phyloP scores from a whole-genome alignment of 2,888 invertebrate species.

The Drosophila borborema region DNA sequence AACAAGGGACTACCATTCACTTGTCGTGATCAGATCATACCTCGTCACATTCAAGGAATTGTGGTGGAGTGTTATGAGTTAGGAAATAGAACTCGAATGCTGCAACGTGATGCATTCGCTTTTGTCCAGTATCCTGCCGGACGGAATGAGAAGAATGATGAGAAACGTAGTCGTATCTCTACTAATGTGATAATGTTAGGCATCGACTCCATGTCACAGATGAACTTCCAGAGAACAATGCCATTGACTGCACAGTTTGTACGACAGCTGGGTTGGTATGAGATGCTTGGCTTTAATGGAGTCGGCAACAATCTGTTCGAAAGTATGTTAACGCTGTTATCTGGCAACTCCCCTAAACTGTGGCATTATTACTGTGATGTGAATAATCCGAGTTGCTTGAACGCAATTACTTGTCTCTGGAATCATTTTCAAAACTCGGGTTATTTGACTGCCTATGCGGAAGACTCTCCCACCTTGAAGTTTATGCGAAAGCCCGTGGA shows the following conservation, averaged over 20 bases:
- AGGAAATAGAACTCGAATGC: slow-evolving; percentile 24
- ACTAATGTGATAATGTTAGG: slow-evolving; percentile 89
- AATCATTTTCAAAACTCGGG: slow-evolving; percentile 88
- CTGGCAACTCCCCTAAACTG: background rate
- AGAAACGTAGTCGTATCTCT: slow-evolving; percentile 82
- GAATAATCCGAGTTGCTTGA: slow-evolving; percentile 87
- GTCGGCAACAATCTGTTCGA: background rate
- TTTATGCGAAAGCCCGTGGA: slow-evolving; percentile 90
- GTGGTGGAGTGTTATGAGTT: slow-evolving; percentile 82
- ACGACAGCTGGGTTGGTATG: slow-evolving; percentile 87
- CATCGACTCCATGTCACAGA: slow-evolving; percentile 89
- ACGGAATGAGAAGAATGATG: slow-evolving; percentile 47
- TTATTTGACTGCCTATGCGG: slow-evolving; percentile 91
- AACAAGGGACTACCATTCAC: background rate
- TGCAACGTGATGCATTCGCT: slow-evolving; percentile 85
- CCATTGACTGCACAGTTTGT: slow-evolving; percentile 89
- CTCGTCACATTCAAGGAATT: slow-evolving; percentile 57
- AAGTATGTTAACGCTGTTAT: background rate
- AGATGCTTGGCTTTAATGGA: slow-evolving; percentile 88
- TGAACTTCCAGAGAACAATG: slow-evolving; percentile 89
- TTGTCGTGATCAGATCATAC: slow-evolving; percentile 34
- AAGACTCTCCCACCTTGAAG: slow-evolving; percentile 88
- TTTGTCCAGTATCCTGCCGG: slow-evolving; percentile 85
- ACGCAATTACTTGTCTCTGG: slow-evolving; percentile 91
- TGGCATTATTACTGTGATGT: slow-evolving; percentile 87